phyloP scores from a whole-genome alignment of 1,140 invertebrate species.

The Drosophila paulistorum region DNA sequence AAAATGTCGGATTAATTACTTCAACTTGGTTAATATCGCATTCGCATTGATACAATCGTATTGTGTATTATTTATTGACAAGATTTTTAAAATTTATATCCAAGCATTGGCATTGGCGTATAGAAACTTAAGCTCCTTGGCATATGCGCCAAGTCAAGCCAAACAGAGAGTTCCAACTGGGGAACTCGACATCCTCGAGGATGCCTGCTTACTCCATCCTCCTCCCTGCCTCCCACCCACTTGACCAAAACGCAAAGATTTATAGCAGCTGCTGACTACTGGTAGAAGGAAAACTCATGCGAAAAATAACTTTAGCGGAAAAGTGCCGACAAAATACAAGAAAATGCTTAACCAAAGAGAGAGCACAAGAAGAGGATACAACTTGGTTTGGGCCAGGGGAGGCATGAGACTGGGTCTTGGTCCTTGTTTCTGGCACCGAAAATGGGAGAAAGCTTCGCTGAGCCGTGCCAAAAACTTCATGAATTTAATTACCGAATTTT shows the following conservation, averaged over 20 bases:
- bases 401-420: too few relatives aligned
- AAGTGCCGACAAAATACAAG: conserved; percentile 79
- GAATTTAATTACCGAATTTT: conserved; percentile 80
- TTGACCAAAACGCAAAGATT: conserved; percentile 59
- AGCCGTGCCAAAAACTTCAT: conserved; percentile 66
- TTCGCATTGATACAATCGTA: conserved; percentile 49
- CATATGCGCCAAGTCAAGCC: conserved; percentile 46
- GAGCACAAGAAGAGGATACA: conserved; percentile 30
- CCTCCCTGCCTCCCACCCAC: neutral
- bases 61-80: conserved; percentile 70
- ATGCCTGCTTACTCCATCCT: neutral
- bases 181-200: neutral
- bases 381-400: conserved; percentile 28
- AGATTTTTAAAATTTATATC: conserved; percentile 45
- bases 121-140: conserved; percentile 58
- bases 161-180: conserved; percentile 16
- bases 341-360: conserved; percentile 76
- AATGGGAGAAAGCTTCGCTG: conserved; percentile 53
- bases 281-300: conserved; percentile 57
- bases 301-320: conserved; percentile 78
- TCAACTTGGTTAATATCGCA: conserved; percentile 40
- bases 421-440: conserved; percentile 20
- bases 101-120: conserved; percentile 6
- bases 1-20: conserved; percentile 68
- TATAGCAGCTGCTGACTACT: conserved; percentile 58